Conservation (phyloP, 2,888 invertebrate genomes). For the Mimas tiliae region DNA sequence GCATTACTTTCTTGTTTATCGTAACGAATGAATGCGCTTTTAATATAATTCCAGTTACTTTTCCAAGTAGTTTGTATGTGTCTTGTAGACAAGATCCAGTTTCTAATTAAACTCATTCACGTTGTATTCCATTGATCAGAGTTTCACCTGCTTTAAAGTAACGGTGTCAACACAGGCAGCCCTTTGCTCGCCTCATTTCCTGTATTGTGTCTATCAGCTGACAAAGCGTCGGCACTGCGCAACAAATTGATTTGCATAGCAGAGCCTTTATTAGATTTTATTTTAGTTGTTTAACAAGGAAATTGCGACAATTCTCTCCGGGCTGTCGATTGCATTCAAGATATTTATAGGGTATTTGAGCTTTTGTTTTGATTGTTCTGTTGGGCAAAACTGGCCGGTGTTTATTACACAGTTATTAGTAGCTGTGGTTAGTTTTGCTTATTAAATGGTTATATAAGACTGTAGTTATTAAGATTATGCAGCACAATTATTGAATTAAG, state of each 20-base stretch:
- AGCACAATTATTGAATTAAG: conserved; percentile 3
- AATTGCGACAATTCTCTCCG: conserved; percentile 31
- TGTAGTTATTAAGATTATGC: background rate
- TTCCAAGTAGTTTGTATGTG: background rate
- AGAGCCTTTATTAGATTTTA: conserved; percentile 59
- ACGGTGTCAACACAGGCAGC: conserved; percentile 12
- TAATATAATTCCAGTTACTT: conserved; percentile 12
- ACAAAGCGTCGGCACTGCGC: conserved; percentile 52
- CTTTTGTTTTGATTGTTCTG: conserved; percentile 21
- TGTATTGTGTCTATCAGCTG: conserved; percentile 49
- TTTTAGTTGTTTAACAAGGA: conserved; percentile 27
- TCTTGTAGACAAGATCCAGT: conserved; percentile 10
- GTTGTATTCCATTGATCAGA: conserved; percentile 13
- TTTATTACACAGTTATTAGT: conserved; percentile 9
- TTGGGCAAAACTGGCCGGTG: conserved; percentile 14
- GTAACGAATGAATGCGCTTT: background rate
- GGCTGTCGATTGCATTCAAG: conserved; percentile 27
- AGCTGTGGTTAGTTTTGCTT: conserved; percentile 15
- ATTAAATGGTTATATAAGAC: conserved; percentile 17
- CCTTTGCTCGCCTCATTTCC: conserved; percentile 44
- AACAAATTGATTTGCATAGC: conserved; percentile 70
- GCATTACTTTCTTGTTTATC: conserved; percentile 15
- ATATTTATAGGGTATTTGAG: conserved; percentile 20
- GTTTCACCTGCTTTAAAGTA: conserved; percentile 1
- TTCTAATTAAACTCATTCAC: conserved; percentile 21